Evolutionary conservation across 2,797 vertebrate species (phyloP).

Genomic region (Ataeniobius toweri): DNA sequence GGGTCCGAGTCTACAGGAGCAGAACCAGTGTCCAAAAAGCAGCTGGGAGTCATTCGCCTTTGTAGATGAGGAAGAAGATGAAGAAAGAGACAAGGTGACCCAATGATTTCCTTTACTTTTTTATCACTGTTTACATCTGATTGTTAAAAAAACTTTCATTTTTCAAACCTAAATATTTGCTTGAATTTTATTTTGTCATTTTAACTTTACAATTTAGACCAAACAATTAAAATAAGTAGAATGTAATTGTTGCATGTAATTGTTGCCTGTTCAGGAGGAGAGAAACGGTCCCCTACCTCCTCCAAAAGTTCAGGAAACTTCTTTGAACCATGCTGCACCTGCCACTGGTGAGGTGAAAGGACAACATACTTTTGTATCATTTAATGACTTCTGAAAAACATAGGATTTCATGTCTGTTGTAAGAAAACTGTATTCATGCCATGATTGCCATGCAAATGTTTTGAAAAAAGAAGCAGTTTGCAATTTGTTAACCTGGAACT

Average conservation of each 20-base stretch:
- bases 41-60: conserved; percentile 89
- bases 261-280: conserved; percentile 76
- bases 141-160: neutral
- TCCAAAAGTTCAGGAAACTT: conserved; percentile 77
- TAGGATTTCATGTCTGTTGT: neutral
- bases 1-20: conserved; percentile 69
- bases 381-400: neutral
- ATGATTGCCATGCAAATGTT: too few relatives aligned
- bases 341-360: conserved; percentile 63
- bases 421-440: neutral
- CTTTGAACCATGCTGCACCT: conserved; percentile 58
- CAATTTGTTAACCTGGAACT: neutral
- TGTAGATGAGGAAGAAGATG: conserved; percentile 89
- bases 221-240: neutral
- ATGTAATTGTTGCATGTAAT: neutral
- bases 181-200: neutral
- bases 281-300: conserved; percentile 86
- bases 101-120: neutral
- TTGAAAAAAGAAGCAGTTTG: neutral
- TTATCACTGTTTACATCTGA: too few relatives aligned
- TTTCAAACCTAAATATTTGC: neutral
- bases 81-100: conserved; percentile 71
- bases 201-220: neutral
- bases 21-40: conserved; percentile 63
- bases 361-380: neutral